Conservation (phyloP, 2,888 invertebrate species). For the Lysandra bellargus region DNA sequence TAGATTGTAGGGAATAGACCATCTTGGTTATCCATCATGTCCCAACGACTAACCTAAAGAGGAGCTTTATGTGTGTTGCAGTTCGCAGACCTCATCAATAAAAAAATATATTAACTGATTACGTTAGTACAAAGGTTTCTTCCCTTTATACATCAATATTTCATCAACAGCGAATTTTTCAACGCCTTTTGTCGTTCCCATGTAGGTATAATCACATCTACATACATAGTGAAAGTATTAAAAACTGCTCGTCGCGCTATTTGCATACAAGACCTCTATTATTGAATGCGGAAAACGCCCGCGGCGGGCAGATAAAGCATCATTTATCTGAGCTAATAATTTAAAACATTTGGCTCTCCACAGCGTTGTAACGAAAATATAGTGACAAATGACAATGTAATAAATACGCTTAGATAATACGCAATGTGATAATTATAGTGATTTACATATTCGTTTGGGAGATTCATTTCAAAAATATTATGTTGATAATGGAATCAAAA, state of each 20-base stretch:
- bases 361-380: slow-evolving; percentile 22
- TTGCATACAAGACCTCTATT: slow-evolving; percentile 50
- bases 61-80: too few relatives aligned
- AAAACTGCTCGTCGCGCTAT: slow-evolving; percentile 54
- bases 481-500: neutral
- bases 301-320: slow-evolving; percentile 33
- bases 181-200: slow-evolving; percentile 32
- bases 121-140: neutral
- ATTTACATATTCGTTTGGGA: neutral
- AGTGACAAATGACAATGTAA: neutral
- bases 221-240: slow-evolving; percentile 58
- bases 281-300: slow-evolving; percentile 45
- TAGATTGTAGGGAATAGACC: too few relatives aligned
- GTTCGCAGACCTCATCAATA: too few relatives aligned
- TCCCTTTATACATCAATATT: neutral
- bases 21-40: too few relatives aligned
- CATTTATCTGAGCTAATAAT: slow-evolving; percentile 16
- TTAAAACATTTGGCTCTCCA: slow-evolving; percentile 25
- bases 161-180: slow-evolving; percentile 46
- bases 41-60: too few relatives aligned
- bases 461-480: neutral
- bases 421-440: neutral
- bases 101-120: too few relatives aligned
- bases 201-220: slow-evolving; percentile 36
- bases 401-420: slow-evolving; percentile 14